phyloP scores from a whole-genome alignment of 2,888 invertebrate genomes.

The Coelinius sp. region DNA sequence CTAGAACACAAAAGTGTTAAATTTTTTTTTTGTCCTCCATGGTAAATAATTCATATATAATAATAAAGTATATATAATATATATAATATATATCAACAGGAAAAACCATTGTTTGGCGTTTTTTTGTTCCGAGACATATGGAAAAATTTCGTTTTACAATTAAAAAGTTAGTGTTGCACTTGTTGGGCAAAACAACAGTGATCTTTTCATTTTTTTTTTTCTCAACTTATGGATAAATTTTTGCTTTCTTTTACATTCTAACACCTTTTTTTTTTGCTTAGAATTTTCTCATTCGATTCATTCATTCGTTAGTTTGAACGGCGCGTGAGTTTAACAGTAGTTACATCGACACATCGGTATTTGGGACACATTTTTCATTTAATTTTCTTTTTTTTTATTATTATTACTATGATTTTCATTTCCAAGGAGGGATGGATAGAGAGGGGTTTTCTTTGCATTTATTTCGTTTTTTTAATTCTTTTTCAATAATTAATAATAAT shows the following conservation, averaged over 20 bases:
- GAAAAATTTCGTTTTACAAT: slow-evolving; percentile 50
- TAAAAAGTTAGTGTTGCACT: slow-evolving; percentile 45
- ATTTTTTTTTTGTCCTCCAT: slow-evolving; percentile 46
- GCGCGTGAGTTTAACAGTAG: slow-evolving; percentile 38
- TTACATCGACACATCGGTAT: slow-evolving; percentile 39
- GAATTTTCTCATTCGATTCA: slow-evolving; percentile 11
- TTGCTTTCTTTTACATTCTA: slow-evolving; percentile 33
- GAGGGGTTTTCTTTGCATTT: neutral
- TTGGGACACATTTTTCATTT: slow-evolving; percentile 21
- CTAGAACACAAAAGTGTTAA: slow-evolving; percentile 68
- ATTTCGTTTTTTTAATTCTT: neutral
- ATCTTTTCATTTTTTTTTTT: slow-evolving; percentile 39
- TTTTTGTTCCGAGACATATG: slow-evolving; percentile 40
- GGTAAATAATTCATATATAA: slow-evolving; percentile 59
- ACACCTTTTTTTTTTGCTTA: slow-evolving; percentile 33
- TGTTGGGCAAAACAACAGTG: slow-evolving; percentile 44
- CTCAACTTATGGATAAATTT: slow-evolving; percentile 27
- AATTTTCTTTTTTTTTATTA: too few species aligned
- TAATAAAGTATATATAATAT: slow-evolving; percentile 61
- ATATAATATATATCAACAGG: slow-evolving; percentile 40
- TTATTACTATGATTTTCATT: slow-evolving; percentile 13
- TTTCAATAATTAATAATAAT: slow-evolving; percentile 2
- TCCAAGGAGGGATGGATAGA: neutral
- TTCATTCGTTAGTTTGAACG: slow-evolving; percentile 44
- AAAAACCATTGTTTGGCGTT: slow-evolving; percentile 30